Conservation (phyloP, 2,797 vertebrate species). For the Adrianichthys oophorus region DNA sequence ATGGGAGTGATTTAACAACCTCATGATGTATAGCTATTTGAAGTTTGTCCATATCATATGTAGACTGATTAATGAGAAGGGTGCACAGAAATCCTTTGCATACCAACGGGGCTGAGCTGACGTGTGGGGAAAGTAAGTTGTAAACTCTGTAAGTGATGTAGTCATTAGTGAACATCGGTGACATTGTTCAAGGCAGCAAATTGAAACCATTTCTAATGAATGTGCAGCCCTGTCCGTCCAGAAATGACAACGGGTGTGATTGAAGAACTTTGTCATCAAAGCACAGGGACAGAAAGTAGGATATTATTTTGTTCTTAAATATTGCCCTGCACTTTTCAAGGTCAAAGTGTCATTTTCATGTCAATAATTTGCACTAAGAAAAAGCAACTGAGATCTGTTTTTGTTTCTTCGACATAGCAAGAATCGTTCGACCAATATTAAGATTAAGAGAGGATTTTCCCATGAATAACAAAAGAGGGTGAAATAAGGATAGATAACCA, state of each 20-base stretch:
- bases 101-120: constrained; percentile 24
- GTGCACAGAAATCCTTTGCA: constrained; percentile 30
- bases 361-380: constrained; percentile 24
- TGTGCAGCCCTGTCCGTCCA: constrained; percentile 38
- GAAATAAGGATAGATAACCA: constrained; percentile 69
- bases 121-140: constrained; percentile 42
- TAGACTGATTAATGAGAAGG: constrained; percentile 43
- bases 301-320: constrained; percentile 40
- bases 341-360: constrained; percentile 35
- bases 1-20: constrained; percentile 34
- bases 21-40: constrained; percentile 31
- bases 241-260: constrained; percentile 43
- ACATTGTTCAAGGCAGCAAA: constrained; percentile 48
- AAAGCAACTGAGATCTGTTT: constrained; percentile 60
- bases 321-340: constrained; percentile 24
- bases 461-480: constrained; percentile 58
- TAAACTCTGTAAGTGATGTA: constrained; percentile 39
- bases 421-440: constrained; percentile 45
- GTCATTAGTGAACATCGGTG: constrained; percentile 43
- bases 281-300: constrained; percentile 18
- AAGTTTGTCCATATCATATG: constrained; percentile 45
- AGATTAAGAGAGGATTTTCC: constrained; percentile 35
- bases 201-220: constrained; percentile 56
- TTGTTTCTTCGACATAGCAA: constrained; percentile 50
- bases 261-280: constrained; percentile 46